These are phyloP conservation scores for Trachymyrmex septentrionalis DNA, from an alignment of 1,140 invertebrate species.

Conservation along the genomic window DNA sequence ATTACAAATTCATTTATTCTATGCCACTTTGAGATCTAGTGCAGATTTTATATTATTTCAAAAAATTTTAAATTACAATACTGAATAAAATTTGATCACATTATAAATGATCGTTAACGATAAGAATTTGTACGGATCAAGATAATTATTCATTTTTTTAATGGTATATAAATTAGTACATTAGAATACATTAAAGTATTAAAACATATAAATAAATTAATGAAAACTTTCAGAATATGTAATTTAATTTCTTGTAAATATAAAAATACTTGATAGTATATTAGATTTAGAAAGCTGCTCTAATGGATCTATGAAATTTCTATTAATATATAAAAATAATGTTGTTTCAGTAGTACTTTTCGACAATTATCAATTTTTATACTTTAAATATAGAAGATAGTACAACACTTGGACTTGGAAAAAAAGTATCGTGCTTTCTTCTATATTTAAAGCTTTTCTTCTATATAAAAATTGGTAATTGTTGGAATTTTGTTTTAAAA, in stretches of 20 bases:
- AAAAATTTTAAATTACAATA: slow-evolving; percentile 8
- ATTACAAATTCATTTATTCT: slow-evolving; percentile 32
- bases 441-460: no score
- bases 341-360: no score
- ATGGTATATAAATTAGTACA: background rate
- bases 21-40: background rate
- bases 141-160: background rate
- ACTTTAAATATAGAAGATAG: no score
- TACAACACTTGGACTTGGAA: no score
- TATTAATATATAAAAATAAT: no score
- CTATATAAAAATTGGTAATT: no score
- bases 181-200: background rate
- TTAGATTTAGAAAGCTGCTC: background rate
- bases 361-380: no score
- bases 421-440: no score
- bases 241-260: slow-evolving; percentile 1
- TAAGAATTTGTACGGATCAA: background rate
- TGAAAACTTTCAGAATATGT: background rate
- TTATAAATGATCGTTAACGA: background rate
- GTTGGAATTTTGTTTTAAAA: no score
- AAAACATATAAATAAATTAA: background rate
- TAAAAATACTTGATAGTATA: background rate
- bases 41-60: background rate
- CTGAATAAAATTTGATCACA: background rate
- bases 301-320: no score